Base-by-base conservation (phyloP, 2,113 vertebrate species). In the Protobothrops flavoviridis region DNA sequence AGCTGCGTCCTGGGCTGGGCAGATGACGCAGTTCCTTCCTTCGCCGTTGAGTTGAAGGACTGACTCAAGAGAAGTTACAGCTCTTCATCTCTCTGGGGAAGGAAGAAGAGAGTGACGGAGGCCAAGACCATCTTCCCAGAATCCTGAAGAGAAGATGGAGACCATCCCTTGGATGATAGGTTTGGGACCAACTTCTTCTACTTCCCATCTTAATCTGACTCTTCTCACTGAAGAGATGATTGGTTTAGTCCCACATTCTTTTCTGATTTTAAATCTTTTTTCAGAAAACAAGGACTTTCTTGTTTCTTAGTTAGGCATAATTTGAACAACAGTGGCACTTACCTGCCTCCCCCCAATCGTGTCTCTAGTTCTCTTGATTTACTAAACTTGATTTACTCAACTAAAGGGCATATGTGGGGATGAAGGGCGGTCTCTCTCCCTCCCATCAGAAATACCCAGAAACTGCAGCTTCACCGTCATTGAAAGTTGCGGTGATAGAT, bases 31-130 rank as follows among this genome's bases (percentile, higher is more conserved):
- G 26, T n/a, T 69, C 11, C 11, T 69, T 4, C 61, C 61, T 69
- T 13, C 3, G 11, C 0, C 11, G 0, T 69, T 15, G 26, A 0
- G 12, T 13, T n/a, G 61, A 3, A 1, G 29, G 61, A 69, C 11
- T 13, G 61, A 13, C 10, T n/a, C 61, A n/a, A 69, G 61, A n/a
- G 29, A 69, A n/a, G 61, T 4, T 5, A 29, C 61, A 69, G 26
- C 61, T 64, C 26, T 64, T 1, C 0, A 0, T 64, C 11, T 69
- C 61, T 69, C 61, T 13, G 61, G 11, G 61, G 29, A 69, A n/a
- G 1, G 11, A 69, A 69, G 29, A 69, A 2, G 61, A 69, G 11
- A 13, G 61, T 1, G 11, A 13, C 29, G 3, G 26, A n/a, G 4
- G 0, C 29, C 29, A 15, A 61, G 59, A 3, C 24, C 9, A 4